Evolutionary conservation across 2,113 vertebrate genomes (phyloP).

Genomic region (Leucopsar rothschildi): DNA sequence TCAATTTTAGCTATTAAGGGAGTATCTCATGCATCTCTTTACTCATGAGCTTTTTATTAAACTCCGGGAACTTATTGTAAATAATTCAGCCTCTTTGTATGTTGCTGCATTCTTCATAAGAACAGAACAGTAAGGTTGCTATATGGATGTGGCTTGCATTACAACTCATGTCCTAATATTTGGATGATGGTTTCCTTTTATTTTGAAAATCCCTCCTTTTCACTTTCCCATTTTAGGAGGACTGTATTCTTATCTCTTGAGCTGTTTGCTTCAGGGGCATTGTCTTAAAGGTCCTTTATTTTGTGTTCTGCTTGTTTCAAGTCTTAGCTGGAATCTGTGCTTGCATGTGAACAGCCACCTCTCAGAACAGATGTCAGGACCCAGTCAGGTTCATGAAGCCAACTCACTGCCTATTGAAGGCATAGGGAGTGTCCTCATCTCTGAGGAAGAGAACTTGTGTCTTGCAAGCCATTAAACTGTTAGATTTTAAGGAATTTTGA

Average conservation of each 20-base stretch:
- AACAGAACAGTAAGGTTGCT: background rate
- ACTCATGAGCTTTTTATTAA: background rate
- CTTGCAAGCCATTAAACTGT: background rate
- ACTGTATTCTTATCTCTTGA: background rate
- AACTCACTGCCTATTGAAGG: background rate
- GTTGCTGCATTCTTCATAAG: background rate
- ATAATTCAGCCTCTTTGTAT: background rate
- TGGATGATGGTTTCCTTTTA: background rate
- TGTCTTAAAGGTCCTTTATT: background rate
- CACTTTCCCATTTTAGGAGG: background rate
- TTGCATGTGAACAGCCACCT: fast-evolving
- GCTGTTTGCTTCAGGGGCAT: background rate
- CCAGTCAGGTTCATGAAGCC: background rate
- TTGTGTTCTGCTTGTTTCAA: background rate
- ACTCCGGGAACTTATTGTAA: background rate
- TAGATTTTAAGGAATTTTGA: background rate
- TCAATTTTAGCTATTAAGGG: background rate
- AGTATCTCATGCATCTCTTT: background rate
- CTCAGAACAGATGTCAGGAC: background rate
- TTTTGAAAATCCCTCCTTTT: background rate
- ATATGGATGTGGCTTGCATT: background rate
- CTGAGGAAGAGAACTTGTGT: background rate
- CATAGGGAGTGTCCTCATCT: background rate
- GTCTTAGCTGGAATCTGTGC: background rate
- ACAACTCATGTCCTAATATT: background rate